Percentiles rank a stretch among this genome's conserved stretches.
phyloP scores from a whole-genome alignment of 1,140 invertebrate species.

The Onthophagus taurus region DNA sequence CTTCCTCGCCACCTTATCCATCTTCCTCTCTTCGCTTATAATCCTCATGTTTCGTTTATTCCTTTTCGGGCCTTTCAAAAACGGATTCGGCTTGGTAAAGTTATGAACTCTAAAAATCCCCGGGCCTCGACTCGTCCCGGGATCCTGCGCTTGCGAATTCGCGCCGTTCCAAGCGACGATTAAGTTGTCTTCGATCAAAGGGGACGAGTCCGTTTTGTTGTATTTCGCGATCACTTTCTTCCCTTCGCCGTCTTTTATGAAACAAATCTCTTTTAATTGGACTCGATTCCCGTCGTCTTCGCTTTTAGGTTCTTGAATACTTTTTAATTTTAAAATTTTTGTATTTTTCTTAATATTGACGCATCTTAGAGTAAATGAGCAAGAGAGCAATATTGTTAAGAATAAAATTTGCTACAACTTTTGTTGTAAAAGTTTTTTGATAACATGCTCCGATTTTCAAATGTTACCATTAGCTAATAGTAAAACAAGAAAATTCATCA shows the following conservation, averaged over 20 bases:
- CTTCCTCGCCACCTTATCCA: constrained; percentile 29
- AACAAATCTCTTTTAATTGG: constrained; percentile 30
- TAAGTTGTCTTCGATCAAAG: constrained; percentile 23
- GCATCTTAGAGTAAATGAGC: too few species aligned
- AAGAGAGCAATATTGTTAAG: too few species aligned
- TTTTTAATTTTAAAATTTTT: too few species aligned
- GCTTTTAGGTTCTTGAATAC: too few species aligned
- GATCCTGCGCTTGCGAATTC: constrained; percentile 23
- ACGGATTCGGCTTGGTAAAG: constrained; percentile 23
- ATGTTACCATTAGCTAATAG: too few species aligned
- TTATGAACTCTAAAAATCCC: constrained; percentile 26
- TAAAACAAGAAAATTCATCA: too few species aligned
- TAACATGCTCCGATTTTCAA: too few species aligned
- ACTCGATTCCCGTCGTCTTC: constrained; percentile 15
- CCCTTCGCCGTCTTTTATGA: constrained; percentile 27
- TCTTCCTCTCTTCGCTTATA: constrained; percentile 20
- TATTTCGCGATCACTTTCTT: constrained; percentile 32
- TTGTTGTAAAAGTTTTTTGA: too few species aligned
- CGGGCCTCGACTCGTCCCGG: constrained; percentile 21
- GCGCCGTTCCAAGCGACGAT: constrained; percentile 29
- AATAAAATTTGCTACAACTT: too few species aligned
- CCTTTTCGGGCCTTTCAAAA: constrained; percentile 22
- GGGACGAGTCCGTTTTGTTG: constrained; percentile 20
- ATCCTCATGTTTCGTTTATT: constrained; percentile 24
- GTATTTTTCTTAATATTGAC: too few species aligned